Conservation (phyloP, 1,140 invertebrate genomes). For the Drosophila fuyamai region DNA sequence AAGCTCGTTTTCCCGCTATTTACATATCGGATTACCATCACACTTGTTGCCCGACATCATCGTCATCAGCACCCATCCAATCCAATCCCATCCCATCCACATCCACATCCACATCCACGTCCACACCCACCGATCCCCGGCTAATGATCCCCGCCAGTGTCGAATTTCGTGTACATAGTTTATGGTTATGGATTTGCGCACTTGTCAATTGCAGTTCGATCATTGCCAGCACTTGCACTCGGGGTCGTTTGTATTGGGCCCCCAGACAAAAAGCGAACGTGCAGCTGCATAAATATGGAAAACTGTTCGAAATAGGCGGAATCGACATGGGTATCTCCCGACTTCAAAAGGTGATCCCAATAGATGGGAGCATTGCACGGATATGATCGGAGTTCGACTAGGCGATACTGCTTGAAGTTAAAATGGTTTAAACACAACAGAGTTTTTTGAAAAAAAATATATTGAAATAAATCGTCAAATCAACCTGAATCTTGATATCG, state of each 20-base stretch:
- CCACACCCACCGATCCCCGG: conserved; percentile 8
- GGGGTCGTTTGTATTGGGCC: conserved; percentile 19
- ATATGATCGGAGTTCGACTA: neutral
- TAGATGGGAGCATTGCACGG: neutral
- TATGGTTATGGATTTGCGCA: conserved; percentile 78
- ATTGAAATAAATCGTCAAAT: no score
- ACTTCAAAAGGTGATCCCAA: conserved; percentile 29
- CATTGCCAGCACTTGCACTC: conserved; percentile 30
- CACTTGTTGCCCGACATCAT: conserved; percentile 59
- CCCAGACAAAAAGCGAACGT: conserved; percentile 65
- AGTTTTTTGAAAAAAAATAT: no score
- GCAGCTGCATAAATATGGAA: conserved; percentile 77
- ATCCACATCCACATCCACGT: neutral
- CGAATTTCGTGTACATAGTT: conserved; percentile 69
- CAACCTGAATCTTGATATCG: no score
- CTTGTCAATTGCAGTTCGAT: conserved; percentile 77
- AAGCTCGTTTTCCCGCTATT: conserved; percentile 20
- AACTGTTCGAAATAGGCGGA: conserved; percentile 22
- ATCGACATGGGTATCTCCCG: conserved; percentile 34
- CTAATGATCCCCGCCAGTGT: conserved; percentile 40
- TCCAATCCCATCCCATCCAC: neutral
- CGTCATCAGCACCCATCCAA: neutral
- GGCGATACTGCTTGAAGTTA: neutral
- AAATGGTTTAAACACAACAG: no score
- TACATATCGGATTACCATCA: conserved; percentile 51